Percentiles rank a stretch among this genome's conserved stretches.
Conservation (phyloP, 2,797 vertebrate genomes). For the Huso huso region DNA sequence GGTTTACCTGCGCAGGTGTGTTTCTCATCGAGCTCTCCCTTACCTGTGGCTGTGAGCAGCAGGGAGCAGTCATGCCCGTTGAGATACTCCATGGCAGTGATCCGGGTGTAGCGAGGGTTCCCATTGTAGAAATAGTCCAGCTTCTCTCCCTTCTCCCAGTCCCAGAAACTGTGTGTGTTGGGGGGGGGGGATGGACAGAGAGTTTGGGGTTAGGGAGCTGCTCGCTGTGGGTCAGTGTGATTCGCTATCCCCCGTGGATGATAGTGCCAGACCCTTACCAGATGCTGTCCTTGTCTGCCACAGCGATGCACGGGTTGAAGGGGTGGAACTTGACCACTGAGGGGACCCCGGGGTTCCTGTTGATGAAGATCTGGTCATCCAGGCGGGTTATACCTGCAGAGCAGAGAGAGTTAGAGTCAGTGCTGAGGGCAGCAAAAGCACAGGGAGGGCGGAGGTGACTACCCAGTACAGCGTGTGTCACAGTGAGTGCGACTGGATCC, state of each 20-base stretch:
- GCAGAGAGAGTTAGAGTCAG: slow-evolving; percentile 3
- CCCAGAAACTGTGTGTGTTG: slow-evolving; percentile 75
- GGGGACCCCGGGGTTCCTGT: slow-evolving; percentile 89
- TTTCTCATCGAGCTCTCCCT: neutral
- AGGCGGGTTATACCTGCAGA: slow-evolving; percentile 77
- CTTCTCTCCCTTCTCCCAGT: slow-evolving; percentile 94
- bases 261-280: slow-evolving; percentile 56
- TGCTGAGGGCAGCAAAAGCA: no score
- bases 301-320: slow-evolving; percentile 88
- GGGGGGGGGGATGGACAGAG: neutral
- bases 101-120: slow-evolving; percentile 88
- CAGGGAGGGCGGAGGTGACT: no score
- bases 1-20: no score
- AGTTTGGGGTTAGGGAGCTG: neutral
- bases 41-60: slow-evolving; percentile 89
- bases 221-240: neutral
- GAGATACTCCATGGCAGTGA: slow-evolving; percentile 95
- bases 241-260: neutral
- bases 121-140: slow-evolving; percentile 97
- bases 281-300: slow-evolving; percentile 95
- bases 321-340: slow-evolving; percentile 96
- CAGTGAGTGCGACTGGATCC: no score
- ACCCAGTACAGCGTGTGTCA: no score
- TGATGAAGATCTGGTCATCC: slow-evolving; percentile 98
- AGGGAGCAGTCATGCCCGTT: slow-evolving; percentile 92